Evolutionary conservation across 2,888 invertebrate species (phyloP), one percentile per base, ranked within the genome.

Genomic region (Dexiosoma caninum): DNA sequence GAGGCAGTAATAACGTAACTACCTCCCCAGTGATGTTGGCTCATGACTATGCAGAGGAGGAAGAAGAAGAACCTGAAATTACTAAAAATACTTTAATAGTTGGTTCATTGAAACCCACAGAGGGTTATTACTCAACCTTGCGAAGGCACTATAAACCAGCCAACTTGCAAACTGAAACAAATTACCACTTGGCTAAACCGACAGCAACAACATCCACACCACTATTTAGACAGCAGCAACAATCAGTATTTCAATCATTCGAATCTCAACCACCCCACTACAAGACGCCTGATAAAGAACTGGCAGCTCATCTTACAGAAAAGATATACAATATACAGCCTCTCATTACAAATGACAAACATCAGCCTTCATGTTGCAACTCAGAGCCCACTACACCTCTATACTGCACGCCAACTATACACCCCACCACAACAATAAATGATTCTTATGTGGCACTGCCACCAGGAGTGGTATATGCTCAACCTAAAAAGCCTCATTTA

Each of bases 11-110:
- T 70, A 87, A 85, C 44, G 85, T 89, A 16, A 89, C 90, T 62
- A 90, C 90, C 19, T 91, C 91, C 1, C 91, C 92, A 4, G 89
- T 91, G 3, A 90, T 90, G 85, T 84, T 92, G 55, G 91, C 91
- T 8, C 90, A 91, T 78, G 92, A 92, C 83, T 91, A 90, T 27
- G 83, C 82, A 32, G 86, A 87, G 10, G 84, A 83, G 37, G 84
- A 88, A 44, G 88, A 88, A 4, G 90, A 90, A 9, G 89, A 89
- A 1, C 91, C 91, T 7, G 90, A 90, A 87, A 91, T 92, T 16
- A 89, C 91, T 6, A 91, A 91, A 79, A 92, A 92, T 83, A 92
- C 92, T 70, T 87, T 92, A 10, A 92, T 92, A 83, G 91, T 92
- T 30, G 92, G 92, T 0, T 92, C 92, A 3, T 86, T 92, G 53